These are phyloP conservation scores for Ophraella communa DNA, from an alignment of 2,888 invertebrate species.

Conservation along the genomic window DNA sequence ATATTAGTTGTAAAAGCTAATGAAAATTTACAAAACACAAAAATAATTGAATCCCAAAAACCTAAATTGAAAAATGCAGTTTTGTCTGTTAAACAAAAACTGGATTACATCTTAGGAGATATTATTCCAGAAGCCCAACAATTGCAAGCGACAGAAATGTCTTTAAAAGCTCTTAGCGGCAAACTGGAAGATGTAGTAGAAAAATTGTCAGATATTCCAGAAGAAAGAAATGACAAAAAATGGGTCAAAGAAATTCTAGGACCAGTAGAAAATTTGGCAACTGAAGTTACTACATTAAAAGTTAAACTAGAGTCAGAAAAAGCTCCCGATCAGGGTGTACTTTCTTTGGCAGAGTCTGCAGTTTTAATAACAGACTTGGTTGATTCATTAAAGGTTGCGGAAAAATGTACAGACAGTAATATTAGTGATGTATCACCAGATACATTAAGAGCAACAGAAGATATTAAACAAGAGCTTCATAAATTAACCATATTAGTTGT, in stretches of 20 bases:
- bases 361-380: conserved; percentile 14
- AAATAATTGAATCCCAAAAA: conserved; percentile 13
- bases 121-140: conserved; percentile 19
- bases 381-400: not conserved
- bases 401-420: not conserved
- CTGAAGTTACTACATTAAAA: conserved; percentile 17
- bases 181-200: not conserved
- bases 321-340: conserved; percentile 31
- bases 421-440: conserved; percentile 2
- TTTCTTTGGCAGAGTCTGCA: conserved; percentile 25
- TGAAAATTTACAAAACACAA: conserved; percentile 12
- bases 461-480: conserved; percentile 27
- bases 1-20: conserved; percentile 12
- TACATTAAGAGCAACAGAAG: conserved; percentile 27
- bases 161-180: conserved; percentile 18
- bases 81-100: conserved; percentile 12
- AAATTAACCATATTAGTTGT: conserved; percentile 27
- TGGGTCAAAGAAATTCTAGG: conserved; percentile 8
- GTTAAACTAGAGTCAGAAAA: conserved; percentile 28
- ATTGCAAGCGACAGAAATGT: conserved; percentile 21
- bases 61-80: conserved; percentile 13
- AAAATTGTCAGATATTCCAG: not conserved
- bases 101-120: conserved; percentile 23
- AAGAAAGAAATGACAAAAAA: not conserved
- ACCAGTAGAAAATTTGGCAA: no score